Percentiles rank a stretch among this genome's conserved stretches.
These are phyloP conservation scores for Malurus elegans DNA, from an alignment of 2,113 vertebrate genomes.

Conservation along the genomic window DNA sequence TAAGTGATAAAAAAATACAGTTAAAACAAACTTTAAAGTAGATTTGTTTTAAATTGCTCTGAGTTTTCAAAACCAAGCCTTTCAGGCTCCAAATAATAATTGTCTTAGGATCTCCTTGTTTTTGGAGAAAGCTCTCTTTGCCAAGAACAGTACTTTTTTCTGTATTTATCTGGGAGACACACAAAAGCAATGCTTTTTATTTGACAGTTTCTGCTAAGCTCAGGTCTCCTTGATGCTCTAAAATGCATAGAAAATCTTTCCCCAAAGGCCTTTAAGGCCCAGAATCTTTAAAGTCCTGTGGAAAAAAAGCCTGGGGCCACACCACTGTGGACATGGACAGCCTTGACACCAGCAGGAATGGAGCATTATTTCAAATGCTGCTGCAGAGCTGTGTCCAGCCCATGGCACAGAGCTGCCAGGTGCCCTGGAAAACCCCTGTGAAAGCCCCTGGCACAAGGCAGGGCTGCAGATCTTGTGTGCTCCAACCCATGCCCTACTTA, in stretches of 20 bases:
- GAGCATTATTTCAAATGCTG: neutral
- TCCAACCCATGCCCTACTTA: neutral
- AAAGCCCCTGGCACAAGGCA: neutral
- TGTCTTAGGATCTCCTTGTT: neutral
- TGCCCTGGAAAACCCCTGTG: neutral
- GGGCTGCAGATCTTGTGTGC: neutral
- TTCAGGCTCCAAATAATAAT: neutral
- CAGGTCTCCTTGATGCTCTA: neutral
- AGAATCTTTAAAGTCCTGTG: neutral
- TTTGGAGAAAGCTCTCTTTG: neutral
- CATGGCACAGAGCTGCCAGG: rapidly evolving
- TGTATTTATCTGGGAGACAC: neutral
- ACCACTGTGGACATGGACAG: neutral
- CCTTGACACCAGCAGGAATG: neutral
- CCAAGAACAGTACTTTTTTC: neutral
- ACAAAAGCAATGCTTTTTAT: neutral
- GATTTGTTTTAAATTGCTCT: neutral
- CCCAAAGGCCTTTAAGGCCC: neutral
- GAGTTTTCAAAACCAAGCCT: neutral
- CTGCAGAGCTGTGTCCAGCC: neutral
- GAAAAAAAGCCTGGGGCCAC: neutral
- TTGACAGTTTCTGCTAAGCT: neutral
- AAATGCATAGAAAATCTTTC: neutral
- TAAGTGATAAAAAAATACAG: neutral
- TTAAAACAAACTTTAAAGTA: neutral